A percentile compares a stretch with the other conserved stretches of the same genome.
These are phyloP conservation scores for Geococcyx californianus DNA, from an alignment of 2,113 vertebrate species.

Conservation along the genomic window DNA sequence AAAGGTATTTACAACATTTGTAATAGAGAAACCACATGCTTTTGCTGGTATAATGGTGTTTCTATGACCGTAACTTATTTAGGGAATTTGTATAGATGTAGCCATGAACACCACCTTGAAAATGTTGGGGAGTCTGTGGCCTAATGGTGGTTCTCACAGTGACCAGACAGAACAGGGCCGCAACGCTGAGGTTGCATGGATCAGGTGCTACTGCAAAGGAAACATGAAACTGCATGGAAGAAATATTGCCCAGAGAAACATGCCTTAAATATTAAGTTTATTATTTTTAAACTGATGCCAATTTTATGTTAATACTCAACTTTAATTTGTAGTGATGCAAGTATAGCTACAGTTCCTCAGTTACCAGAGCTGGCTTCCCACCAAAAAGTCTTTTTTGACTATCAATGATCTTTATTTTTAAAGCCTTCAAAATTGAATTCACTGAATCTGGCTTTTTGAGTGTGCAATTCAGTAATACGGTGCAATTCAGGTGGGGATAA, in stretches of 20 bases:
- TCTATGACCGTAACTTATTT: background rate
- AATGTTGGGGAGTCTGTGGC: background rate
- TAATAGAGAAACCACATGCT: background rate
- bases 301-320: background rate
- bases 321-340: background rate
- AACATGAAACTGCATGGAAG: background rate
- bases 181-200: fast-evolving
- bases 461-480: fast-evolving
- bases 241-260: background rate
- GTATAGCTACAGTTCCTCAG: background rate
- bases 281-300: background rate
- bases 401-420: background rate
- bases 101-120: fast-evolving
- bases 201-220: background rate
- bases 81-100: background rate
- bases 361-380: background rate
- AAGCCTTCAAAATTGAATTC: background rate
- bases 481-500: background rate
- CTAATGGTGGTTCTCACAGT: fast-evolving
- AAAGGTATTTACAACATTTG: background rate
- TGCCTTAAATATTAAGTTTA: fast-evolving
- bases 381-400: background rate
- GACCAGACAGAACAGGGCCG: background rate
- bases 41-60: background rate
- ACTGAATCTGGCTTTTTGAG: background rate